Conservation (phyloP, 2,113 vertebrate species). For the Phodopus roborovskii region DNA sequence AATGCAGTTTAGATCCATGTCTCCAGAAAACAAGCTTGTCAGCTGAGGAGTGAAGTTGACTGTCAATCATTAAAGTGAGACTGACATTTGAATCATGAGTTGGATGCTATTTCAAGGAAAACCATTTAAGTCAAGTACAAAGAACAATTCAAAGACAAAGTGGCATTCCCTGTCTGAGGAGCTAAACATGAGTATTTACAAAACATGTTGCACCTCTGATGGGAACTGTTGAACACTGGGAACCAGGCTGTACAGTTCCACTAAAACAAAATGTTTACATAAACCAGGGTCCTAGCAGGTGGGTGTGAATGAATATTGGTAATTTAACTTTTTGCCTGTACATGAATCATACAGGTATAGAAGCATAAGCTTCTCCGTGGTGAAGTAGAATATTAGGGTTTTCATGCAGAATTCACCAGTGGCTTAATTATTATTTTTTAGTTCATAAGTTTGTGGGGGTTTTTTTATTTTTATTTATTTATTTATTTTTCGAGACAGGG, state of each 20-base stretch:
- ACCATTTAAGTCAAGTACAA: not conserved
- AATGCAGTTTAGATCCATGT: not conserved
- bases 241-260: not conserved
- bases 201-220: not conserved
- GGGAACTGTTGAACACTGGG: not conserved
- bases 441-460: too few relatives aligned
- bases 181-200: not conserved
- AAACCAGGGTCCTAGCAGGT: not conserved
- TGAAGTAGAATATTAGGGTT: not conserved
- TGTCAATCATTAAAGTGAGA: not conserved
- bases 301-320: not conserved
- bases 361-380: not conserved
- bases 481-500: too few relatives aligned
- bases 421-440: not conserved
- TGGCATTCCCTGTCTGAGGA: not conserved
- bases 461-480: too few relatives aligned
- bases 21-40: not conserved
- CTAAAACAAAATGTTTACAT: not conserved
- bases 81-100: conserved; percentile 13
- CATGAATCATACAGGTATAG: rapidly evolving
- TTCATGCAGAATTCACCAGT: not conserved
- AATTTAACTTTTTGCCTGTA: not conserved
- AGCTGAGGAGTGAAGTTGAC: not conserved
- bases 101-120: not conserved
- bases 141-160: not conserved